Evolutionary conservation across 2,797 vertebrate species (phyloP).

Genomic region (Cichlasoma orientale): DNA sequence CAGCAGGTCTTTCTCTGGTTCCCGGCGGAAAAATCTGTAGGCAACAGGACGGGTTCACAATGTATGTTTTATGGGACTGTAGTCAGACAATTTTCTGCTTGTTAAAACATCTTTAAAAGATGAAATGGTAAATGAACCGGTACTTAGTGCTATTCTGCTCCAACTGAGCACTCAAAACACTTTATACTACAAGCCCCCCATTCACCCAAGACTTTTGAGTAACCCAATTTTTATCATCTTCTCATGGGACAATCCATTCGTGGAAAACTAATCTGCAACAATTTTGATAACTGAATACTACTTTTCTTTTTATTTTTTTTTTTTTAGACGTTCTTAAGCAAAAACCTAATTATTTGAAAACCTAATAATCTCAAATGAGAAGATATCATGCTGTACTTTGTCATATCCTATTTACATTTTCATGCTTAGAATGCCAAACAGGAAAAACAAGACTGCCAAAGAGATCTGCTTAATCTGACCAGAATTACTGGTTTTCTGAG

Average conservation of each 20-base stretch:
- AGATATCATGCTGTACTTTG: background rate
- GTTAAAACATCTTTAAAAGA: background rate
- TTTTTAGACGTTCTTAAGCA: background rate
- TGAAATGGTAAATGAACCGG: background rate
- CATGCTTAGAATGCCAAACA: background rate
- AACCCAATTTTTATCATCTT: background rate
- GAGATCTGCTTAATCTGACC: too few relatives aligned
- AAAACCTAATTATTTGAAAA: background rate
- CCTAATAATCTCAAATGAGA: background rate
- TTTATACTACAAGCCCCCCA: background rate
- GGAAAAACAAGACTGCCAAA: background rate
- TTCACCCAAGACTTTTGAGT: background rate
- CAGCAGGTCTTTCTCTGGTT: conserved; percentile 72
- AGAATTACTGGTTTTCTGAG: too few relatives aligned
- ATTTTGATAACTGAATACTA: background rate
- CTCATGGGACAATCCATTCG: background rate
- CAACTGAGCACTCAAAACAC: background rate
- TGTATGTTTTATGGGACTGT: background rate
- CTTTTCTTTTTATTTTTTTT: background rate
- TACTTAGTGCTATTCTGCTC: background rate
- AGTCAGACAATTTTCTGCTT: background rate
- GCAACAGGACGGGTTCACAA: background rate
- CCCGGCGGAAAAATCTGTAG: conserved; percentile 64
- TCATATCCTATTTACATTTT: background rate
- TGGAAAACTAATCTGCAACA: background rate